These are phyloP conservation scores for Himantopus leucocephalus DNA, from an alignment of 2,113 vertebrate species.

Conservation along the genomic window DNA sequence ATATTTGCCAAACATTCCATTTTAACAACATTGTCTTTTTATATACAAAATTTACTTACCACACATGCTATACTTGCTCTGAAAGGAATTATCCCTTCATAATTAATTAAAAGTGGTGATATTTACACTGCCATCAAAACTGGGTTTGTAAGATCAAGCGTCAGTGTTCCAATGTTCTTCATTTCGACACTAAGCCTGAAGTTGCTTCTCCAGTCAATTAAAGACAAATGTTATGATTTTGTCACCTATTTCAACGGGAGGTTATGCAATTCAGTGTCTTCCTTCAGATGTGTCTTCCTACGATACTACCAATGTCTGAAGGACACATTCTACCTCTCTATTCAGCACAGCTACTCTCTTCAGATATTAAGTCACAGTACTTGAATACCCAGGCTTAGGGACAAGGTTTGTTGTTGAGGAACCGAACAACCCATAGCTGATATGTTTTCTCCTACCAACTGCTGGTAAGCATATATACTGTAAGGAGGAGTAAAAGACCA, in stretches of 20 bases:
- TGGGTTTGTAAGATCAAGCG: not conserved
- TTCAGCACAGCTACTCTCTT: not conserved
- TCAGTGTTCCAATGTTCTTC: not conserved
- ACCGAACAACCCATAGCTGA: not conserved
- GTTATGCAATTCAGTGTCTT: not conserved
- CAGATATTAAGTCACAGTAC: not conserved
- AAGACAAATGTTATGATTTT: not conserved
- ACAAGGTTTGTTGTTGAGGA: not conserved
- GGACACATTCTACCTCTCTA: not conserved
- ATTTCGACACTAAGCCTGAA: not conserved
- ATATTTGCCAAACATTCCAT: not conserved
- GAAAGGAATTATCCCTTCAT: not conserved
- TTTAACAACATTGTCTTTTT: not conserved
- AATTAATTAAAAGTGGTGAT: not conserved
- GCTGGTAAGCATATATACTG: not conserved
- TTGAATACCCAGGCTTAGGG: not conserved
- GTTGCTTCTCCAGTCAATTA: not conserved
- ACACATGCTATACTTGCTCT: not conserved
- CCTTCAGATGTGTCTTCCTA: not conserved
- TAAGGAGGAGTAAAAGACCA: not conserved
- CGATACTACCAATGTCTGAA: not conserved
- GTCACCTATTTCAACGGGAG: not conserved
- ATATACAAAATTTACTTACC: not conserved
- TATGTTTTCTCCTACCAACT: not conserved
- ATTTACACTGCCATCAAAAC: not conserved